A percentile compares a stretch with the other conserved stretches of the same genome.
Conservation (phyloP, 2,888 invertebrate genomes). For the Sipha maydis region DNA sequence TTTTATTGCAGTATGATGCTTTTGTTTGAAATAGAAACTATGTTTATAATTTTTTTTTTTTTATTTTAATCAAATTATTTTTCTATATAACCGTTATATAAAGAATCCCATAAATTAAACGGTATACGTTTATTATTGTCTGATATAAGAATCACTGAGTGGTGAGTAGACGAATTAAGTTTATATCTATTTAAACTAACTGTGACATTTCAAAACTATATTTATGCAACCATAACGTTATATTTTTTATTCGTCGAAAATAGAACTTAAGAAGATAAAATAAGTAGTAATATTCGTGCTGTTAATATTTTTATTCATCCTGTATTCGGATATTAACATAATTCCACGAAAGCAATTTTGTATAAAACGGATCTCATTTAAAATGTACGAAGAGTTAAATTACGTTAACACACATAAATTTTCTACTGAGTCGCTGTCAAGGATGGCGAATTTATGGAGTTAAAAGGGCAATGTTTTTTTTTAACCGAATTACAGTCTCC, state of each 20-base stretch:
- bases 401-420: conserved; percentile 61
- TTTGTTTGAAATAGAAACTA: background rate
- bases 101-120: too few relatives aligned
- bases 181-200: background rate
- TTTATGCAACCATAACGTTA: background rate
- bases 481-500: conserved; percentile 35
- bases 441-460: conserved; percentile 59
- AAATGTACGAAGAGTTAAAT: conserved; percentile 60
- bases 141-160: too few relatives aligned
- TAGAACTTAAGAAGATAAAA: background rate
- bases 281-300: background rate
- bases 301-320: conserved; percentile 20
- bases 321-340: conserved; percentile 36
- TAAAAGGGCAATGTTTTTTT: conserved; percentile 56
- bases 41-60: background rate
- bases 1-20: background rate
- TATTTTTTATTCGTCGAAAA: background rate
- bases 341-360: conserved; percentile 48
- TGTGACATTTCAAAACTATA: background rate
- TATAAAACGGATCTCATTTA: conserved; percentile 57
- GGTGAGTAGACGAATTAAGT: too few relatives aligned
- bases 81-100: too few relatives aligned
- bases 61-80: background rate
- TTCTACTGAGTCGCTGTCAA: conserved; percentile 58
- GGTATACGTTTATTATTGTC: too few relatives aligned